These are phyloP conservation scores for Bradynema listronoti DNA, from an alignment of 1,140 invertebrate species.

Conservation along the genomic window DNA sequence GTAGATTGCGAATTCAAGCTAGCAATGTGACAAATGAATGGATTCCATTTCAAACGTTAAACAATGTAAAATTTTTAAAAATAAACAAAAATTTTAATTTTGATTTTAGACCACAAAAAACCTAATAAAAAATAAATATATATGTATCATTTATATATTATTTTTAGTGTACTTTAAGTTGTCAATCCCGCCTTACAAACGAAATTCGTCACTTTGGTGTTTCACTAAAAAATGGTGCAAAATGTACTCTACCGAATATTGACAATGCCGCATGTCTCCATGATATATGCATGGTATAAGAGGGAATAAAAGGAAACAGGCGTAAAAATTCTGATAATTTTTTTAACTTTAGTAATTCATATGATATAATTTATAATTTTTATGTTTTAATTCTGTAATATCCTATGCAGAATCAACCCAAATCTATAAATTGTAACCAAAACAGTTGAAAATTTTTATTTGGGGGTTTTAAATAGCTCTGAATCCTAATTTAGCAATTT, in stretches of 20 bases:
- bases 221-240: slow-evolving; percentile 69
- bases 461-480: too few species aligned
- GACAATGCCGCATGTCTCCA: slow-evolving; percentile 22
- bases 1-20: slow-evolving; percentile 24
- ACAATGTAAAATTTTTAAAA: slow-evolving; percentile 25
- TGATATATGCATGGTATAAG: slow-evolving; percentile 39
- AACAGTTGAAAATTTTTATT: too few species aligned
- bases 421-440: too few species aligned
- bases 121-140: too few species aligned
- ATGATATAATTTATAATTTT: too few species aligned
- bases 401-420: too few species aligned
- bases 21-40: slow-evolving; percentile 19
- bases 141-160: too few species aligned
- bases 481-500: too few species aligned
- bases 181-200: not conserved
- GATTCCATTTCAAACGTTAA: slow-evolving; percentile 12
- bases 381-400: too few species aligned
- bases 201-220: slow-evolving; percentile 7
- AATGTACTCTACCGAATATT: slow-evolving; percentile 73
- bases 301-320: too few species aligned
- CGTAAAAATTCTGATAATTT: too few species aligned
- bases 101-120: not conserved
- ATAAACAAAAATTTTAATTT: slow-evolving; percentile 12
- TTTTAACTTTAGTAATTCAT: too few species aligned
- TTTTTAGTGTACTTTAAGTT: slow-evolving; percentile 22